phyloP scores from a whole-genome alignment of 2,113 vertebrate genomes.

The Ceyx cyanopectus region DNA sequence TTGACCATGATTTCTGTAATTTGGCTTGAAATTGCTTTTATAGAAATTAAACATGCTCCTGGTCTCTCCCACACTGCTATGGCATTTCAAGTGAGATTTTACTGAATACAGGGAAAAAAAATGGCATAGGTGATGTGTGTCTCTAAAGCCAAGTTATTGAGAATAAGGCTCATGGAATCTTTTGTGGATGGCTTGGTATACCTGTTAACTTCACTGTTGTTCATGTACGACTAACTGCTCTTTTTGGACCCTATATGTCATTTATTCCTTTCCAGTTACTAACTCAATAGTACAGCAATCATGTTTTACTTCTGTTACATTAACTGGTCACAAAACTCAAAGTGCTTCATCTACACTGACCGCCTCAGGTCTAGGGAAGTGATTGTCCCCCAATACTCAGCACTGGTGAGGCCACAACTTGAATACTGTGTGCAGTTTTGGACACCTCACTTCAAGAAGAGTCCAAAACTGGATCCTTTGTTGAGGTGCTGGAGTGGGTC shows the following conservation, averaged over 20 bases:
- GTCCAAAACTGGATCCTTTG: too few species aligned
- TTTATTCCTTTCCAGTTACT: too few species aligned
- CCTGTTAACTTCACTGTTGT: background rate
- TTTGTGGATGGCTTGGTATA: background rate
- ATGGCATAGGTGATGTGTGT: background rate
- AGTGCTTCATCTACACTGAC: too few species aligned
- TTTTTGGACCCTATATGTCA: background rate
- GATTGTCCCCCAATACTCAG: accelerated
- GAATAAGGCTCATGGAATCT: background rate
- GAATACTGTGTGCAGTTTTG: background rate
- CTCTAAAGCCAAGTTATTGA: background rate
- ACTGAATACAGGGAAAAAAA: background rate
- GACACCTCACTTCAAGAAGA: accelerated
- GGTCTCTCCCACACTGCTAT: background rate
- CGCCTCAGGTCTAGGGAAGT: too few species aligned
- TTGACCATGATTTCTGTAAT: background rate
- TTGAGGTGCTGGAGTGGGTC: accelerated
- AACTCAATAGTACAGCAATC: too few species aligned
- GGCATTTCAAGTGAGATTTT: background rate
- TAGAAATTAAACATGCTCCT: background rate
- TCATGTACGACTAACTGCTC: background rate
- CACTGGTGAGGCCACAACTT: accelerated
- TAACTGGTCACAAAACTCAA: too few species aligned
- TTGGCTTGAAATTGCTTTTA: background rate
- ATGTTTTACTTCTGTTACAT: too few species aligned